Evolutionary conservation across 2,888 invertebrate species (phyloP).

Genomic region (Drosophila percnosoma): DNA sequence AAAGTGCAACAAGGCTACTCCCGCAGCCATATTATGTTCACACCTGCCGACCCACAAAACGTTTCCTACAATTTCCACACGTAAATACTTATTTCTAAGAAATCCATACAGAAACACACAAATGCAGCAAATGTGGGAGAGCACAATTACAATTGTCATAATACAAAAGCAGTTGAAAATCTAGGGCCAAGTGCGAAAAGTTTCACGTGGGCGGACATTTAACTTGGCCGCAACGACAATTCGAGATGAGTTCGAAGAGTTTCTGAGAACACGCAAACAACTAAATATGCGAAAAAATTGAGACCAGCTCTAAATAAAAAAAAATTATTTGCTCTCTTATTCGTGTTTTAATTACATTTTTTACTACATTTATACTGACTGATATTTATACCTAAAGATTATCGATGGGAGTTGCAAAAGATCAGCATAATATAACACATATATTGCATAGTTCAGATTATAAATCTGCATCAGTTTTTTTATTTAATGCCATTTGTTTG

Average conservation of each 20-base stretch:
- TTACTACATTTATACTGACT: not conserved
- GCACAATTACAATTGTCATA: slow-evolving; percentile 80
- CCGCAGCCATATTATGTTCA: slow-evolving; percentile 12
- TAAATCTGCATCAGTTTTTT: not conserved
- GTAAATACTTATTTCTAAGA: slow-evolving; percentile 76
- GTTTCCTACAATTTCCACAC: slow-evolving; percentile 76
- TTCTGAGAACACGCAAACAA: not conserved
- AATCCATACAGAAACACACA: slow-evolving; percentile 33
- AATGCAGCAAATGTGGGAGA: slow-evolving; percentile 47
- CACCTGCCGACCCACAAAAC: slow-evolving; percentile 54
- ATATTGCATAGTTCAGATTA: not conserved
- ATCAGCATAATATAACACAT: not conserved
- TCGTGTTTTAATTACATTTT: too few relatives aligned
- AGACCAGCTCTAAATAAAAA: not conserved
- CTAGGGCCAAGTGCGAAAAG: slow-evolving; percentile 76
- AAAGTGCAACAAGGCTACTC: slow-evolving; percentile 70
- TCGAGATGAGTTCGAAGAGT: slow-evolving; percentile 27
- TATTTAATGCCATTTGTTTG: not conserved
- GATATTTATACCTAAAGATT: not conserved
- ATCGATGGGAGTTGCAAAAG: too few relatives aligned
- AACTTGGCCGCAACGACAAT: slow-evolving; percentile 28
- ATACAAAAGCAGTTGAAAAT: slow-evolving; percentile 79
- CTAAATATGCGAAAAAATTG: not conserved
- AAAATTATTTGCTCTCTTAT: not conserved
- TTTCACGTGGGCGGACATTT: slow-evolving; percentile 57